Evolutionary conservation across 2,888 invertebrate genomes (phyloP), one percentile per base, ranked within the genome.

Genomic region (Geophilus truncorum): DNA sequence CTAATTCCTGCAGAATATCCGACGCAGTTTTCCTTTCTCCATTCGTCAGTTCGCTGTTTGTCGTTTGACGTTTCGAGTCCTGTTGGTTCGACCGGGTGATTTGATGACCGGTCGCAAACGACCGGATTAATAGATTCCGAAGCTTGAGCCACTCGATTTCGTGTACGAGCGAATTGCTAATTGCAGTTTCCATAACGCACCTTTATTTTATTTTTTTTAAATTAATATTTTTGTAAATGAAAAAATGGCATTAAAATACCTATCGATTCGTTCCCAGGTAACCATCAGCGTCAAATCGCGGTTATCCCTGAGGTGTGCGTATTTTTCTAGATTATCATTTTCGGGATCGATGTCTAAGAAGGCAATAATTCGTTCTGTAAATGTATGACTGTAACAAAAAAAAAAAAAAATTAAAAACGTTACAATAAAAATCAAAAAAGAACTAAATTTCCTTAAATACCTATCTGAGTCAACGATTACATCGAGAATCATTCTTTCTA

Each of bases 261-360:
- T 84, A 45, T 83, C 81, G 7, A 84, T 84, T 28, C 86, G 85
- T 32, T 93, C 92, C 91, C 91, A 93, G 83, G 90, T 90, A 10
- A 91, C 89, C 85, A 92, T 91, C 7, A 93, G 92, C 82, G 90
- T 89, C 30, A 94, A 88, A 87, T 95, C 94, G 62, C 94, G 90
- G 88, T 95, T 95, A 88, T 95, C 94, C 77, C 85, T 84, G 77
- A 92, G 86, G 77, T 89, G 87, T 81, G 90, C 88, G 90, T 90
- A 92, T 79, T 89, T 80, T 75, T 45, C 87, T 80, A 90, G 90
- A 77, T 90, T 89, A 86, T 91, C 90, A 81, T 90, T 90, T 80
- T 89, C 89, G 0, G 90, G 90, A 82, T 90, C 89, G 83, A 91
- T 89, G 84, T 90, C 90, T 88, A 91, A 89, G 80, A 89, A 89